A percentile compares a stretch with the other conserved stretches of the same genome.
Conservation (phyloP, 2,888 invertebrate species). For the Biston betularia region DNA sequence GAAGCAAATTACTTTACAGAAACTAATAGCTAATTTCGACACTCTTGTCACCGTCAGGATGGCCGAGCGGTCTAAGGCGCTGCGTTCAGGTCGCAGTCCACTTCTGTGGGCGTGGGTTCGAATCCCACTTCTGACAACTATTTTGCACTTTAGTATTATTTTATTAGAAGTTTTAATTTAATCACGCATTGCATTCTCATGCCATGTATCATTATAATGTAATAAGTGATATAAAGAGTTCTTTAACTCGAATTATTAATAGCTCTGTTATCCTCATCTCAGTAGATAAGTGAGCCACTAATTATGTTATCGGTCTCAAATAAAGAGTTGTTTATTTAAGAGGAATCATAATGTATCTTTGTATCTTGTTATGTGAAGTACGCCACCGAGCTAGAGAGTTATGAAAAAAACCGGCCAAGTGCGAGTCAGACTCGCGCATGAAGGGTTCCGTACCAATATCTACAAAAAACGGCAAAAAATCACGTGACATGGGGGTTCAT, state of each 20-base stretch:
- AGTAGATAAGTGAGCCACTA: neutral
- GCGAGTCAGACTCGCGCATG: no score
- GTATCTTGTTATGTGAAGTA: slow-evolving; percentile 7
- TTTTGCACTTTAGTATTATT: slow-evolving; percentile 33
- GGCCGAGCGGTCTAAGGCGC: slow-evolving; percentile 68
- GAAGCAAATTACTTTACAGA: neutral
- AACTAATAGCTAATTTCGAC: slow-evolving; percentile 39
- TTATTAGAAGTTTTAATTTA: neutral
- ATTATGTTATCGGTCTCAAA: slow-evolving; percentile 3
- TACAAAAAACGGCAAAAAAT: no score
- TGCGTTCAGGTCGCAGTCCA: slow-evolving; percentile 68
- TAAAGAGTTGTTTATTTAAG: slow-evolving; percentile 1
- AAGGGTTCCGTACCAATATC: no score
- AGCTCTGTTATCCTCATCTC: slow-evolving; percentile 2
- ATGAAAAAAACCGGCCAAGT: neutral
- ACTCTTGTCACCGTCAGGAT: slow-evolving; percentile 41
- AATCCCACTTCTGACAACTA: slow-evolving; percentile 64
- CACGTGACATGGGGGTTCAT: no score
- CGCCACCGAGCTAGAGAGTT: neutral
- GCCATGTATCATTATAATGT: neutral
- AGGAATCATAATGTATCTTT: slow-evolving; percentile 14
- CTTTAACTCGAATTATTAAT: neutral
- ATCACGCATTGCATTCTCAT: neutral
- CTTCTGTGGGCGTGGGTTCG: slow-evolving; percentile 68
- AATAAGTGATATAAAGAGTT: neutral